phyloP scores from a whole-genome alignment of 2,113 vertebrate genomes.

The Strix aluco region DNA sequence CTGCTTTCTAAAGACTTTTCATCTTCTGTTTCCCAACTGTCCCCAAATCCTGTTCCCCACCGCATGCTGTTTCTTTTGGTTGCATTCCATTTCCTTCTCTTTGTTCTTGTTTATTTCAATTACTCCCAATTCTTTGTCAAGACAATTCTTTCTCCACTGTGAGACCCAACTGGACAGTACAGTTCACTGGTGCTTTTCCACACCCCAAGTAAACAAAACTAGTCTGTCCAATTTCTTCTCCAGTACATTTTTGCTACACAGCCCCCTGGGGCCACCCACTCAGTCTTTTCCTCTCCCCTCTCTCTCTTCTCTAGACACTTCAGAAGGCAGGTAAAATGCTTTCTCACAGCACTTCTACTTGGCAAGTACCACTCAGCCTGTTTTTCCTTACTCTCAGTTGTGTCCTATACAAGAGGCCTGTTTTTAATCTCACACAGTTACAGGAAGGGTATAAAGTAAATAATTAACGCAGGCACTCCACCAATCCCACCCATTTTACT shows the following conservation, averaged over 20 bases:
- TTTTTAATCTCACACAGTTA: not conserved
- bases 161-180: not conserved
- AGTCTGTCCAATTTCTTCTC: not conserved
- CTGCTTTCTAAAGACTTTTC: not conserved
- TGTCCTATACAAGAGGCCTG: not conserved
- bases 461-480: not conserved
- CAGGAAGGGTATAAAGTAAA: not conserved
- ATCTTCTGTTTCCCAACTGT: accelerated
- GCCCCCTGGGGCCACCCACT: accelerated
- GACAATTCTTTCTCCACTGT: not conserved
- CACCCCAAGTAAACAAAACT: not conserved
- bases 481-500: not conserved
- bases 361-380: not conserved
- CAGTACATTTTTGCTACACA: not conserved
- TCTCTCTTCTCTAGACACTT: not conserved
- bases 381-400: not conserved
- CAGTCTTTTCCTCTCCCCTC: not conserved
- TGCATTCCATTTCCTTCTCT: not conserved
- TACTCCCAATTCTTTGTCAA: not conserved
- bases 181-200: not conserved
- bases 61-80: accelerated
- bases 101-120: not conserved
- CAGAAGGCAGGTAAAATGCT: not conserved
- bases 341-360: not conserved
- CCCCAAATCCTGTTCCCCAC: not conserved